A percentile compares a stretch with the other conserved stretches of the same genome.
These are phyloP conservation scores for Tanytarsus gracilentus DNA, from an alignment of 2,888 invertebrate species.

Conservation along the genomic window DNA sequence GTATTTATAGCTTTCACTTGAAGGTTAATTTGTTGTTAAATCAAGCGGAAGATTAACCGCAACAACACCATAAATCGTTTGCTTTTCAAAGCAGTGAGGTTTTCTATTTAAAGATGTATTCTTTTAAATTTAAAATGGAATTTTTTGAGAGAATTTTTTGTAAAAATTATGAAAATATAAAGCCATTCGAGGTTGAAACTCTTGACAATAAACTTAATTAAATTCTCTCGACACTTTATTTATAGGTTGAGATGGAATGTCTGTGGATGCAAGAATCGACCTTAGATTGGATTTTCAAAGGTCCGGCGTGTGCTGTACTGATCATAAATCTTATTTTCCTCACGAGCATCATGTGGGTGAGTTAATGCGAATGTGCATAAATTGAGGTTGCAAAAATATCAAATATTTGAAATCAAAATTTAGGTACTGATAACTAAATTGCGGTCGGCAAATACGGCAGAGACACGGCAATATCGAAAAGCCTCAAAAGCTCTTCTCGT, in stretches of 20 bases:
- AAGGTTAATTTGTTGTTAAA: too few species aligned
- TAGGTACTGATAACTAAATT: constrained; percentile 89
- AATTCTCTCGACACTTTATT: too few species aligned
- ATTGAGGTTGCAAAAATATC: not conserved
- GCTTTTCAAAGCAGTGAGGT: too few species aligned
- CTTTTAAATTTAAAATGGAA: too few species aligned
- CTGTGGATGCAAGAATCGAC: constrained; percentile 70
- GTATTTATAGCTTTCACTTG: too few species aligned
- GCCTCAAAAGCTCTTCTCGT: constrained; percentile 86
- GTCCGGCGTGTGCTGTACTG: constrained; percentile 70
- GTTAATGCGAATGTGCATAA: constrained; percentile 37
- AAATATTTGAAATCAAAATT: not conserved
- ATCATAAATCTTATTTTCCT: constrained; percentile 73
- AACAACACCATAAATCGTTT: too few species aligned
- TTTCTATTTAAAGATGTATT: too few species aligned
- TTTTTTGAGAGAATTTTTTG: too few species aligned
- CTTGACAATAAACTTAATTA: too few species aligned
- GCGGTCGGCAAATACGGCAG: constrained; percentile 78
- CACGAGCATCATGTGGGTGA: constrained; percentile 80
- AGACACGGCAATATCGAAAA: constrained; percentile 83
- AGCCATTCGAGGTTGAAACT: too few species aligned
- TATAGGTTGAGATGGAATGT: constrained; percentile 52
- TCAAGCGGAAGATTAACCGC: too few species aligned
- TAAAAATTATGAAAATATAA: too few species aligned
- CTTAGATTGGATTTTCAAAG: constrained; percentile 82